Evolutionary conservation across 2,113 vertebrate genomes (phyloP).

Genomic region (Clarias batrachus): DNA sequence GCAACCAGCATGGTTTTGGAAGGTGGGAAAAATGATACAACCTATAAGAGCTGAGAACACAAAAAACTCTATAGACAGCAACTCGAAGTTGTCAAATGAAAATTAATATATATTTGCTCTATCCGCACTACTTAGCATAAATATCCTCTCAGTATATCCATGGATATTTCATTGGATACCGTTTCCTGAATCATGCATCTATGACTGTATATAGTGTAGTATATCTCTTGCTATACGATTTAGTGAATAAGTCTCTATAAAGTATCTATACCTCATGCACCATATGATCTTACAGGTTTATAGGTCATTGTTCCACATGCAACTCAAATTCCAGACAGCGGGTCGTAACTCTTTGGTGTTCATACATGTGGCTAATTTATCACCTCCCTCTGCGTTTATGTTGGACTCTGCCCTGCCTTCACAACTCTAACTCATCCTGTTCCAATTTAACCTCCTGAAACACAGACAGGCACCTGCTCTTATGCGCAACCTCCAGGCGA

Average conservation of each 20-base stretch:
- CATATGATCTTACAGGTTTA: not conserved
- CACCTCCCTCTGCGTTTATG: slow-evolving; percentile 45
- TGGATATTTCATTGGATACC: not conserved
- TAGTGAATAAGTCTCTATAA: not conserved
- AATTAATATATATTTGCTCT: not conserved
- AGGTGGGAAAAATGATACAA: not conserved
- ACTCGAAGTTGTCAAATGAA: not conserved
- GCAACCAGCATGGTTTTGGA: not conserved
- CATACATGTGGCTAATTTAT: slow-evolving; percentile 52
- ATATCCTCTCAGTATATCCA: not conserved
- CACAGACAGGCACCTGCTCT: slow-evolving; percentile 42
- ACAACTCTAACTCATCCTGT: slow-evolving; percentile 28
- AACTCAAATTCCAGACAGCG: slow-evolving; percentile 39
- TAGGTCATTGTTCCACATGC: slow-evolving; percentile 25
- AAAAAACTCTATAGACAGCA: not conserved
- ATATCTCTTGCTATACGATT: not conserved
- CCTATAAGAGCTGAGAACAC: not conserved
- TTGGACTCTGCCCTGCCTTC: slow-evolving; percentile 37
- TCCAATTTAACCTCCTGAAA: slow-evolving; percentile 21
- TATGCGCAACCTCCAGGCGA: slow-evolving; percentile 16
- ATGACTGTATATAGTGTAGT: not conserved
- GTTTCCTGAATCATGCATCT: not conserved
- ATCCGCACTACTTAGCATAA: not conserved
- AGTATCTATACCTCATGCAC: not conserved
- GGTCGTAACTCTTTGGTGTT: slow-evolving; percentile 46